These are phyloP conservation scores for Palythoa heliodiscus DNA, from an alignment of 92 coral and sea anemone genomes.

Conservation along the genomic window DNA sequence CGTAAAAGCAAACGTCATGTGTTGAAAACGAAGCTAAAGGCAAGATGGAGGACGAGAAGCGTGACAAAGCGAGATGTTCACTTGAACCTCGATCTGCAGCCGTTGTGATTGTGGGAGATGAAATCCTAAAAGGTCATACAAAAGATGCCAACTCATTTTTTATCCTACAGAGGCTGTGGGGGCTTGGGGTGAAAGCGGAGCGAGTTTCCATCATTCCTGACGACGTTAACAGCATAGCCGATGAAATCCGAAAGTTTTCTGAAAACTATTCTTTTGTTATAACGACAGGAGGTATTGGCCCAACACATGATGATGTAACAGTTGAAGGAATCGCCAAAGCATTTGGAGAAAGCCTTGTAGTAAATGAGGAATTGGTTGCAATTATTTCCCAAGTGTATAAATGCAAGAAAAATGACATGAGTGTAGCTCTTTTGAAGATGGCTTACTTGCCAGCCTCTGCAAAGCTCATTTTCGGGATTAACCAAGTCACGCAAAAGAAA, in stretches of 20 bases:
- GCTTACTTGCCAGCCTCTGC: conserved; percentile 81
- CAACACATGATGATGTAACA: conserved; percentile 98
- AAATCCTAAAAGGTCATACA: conserved; percentile 96
- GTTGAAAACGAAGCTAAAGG: background rate
- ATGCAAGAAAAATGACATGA: conserved; percentile 55
- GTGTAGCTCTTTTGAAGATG: conserved; percentile 80
- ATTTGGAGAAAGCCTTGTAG: conserved; percentile 77
- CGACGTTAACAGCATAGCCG: conserved; percentile 74
- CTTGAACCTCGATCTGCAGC: conserved; percentile 62
- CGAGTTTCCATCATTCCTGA: conserved; percentile 91
- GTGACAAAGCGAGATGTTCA: background rate
- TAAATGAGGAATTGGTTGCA: conserved; percentile 66
- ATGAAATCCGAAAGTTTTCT: conserved; percentile 78
- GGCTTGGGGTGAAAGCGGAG: conserved; percentile 88
- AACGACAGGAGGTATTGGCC: conserved; percentile 98
- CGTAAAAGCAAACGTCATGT: conserved; percentile 1
- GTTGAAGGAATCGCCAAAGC: conserved; percentile 86
- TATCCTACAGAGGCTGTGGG: conserved; percentile 82
- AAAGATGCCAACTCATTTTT: conserved; percentile 88
- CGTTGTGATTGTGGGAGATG: conserved; percentile 91
- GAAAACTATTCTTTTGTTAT: conserved; percentile 77
- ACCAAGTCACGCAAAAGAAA: conserved; percentile 39
- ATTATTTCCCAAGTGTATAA: conserved; percentile 58
- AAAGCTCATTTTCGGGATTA: conserved; percentile 61
- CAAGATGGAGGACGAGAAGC: conserved; percentile 38